Evolutionary conservation across 1,140 invertebrate species (phyloP), one percentile per base, ranked within the genome.

Genomic region (Drosophila chauvacae): DNA sequence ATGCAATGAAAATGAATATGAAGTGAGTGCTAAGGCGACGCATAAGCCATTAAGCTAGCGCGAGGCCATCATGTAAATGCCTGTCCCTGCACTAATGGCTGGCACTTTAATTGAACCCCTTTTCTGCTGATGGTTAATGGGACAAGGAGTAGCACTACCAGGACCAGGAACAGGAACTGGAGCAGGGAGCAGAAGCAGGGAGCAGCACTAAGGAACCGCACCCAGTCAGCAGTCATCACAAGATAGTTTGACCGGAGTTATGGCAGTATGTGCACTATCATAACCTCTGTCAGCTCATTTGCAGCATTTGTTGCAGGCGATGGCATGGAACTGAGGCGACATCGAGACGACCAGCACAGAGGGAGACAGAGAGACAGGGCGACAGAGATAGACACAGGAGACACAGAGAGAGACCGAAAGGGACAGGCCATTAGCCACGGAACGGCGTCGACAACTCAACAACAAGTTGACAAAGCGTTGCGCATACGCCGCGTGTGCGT

Each of bases 201-300:
- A 35, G 33, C 33, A 35, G 33, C 33, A 35, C 16, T 11, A 14
- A 45, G 39, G 51, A 62, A 62, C 84, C 77, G 64, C 84, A 73
- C 84, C 83, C 77, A 80, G 60, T 50, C 59, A 42, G 20, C 35
- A 42, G 61, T 44, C 60, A 44, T 44, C 47, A 42, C 42, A 23
- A 48, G 47, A 53, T 51, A 45, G 45, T 48, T 57, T 39, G 61
- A 64, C 42, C 66, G 66, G 61, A 78, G 68, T 78, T 81, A 82
- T 84, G 74, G 42, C 56, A 63, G 33, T 51, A 18, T 56, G 57
- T 78, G 66, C 76, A 63, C 75, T 80, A 84, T 88, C 81, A 88
- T 88, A 90, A 78, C 68, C 85, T 63, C 77, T 84, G 73, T 84
- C 85, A 88, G 84, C 85, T 88, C 84, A 90, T 88, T 88, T 88